These are phyloP conservation scores for Pterostichus madidus DNA, from an alignment of 2,888 invertebrate genomes.

Conservation along the genomic window DNA sequence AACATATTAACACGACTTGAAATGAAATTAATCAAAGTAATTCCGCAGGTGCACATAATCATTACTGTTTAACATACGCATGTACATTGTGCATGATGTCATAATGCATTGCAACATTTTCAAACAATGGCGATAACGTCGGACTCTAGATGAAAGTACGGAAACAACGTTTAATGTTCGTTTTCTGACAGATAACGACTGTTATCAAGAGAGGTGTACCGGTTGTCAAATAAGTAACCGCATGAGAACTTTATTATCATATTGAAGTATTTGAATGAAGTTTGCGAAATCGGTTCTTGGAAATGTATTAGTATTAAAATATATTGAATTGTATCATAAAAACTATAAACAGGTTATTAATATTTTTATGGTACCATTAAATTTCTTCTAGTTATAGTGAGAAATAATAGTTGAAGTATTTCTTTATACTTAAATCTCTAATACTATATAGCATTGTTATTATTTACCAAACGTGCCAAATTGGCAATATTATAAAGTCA, in stretches of 20 bases:
- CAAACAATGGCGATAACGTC: constrained; percentile 13
- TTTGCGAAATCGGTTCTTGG: too few relatives aligned
- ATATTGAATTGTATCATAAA: too few relatives aligned
- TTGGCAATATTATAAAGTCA: too few relatives aligned
- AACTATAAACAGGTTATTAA: too few relatives aligned
- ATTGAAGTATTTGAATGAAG: neutral
- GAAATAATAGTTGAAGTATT: too few relatives aligned
- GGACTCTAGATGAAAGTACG: constrained; percentile 22
- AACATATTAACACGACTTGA: neutral
- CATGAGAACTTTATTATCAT: neutral
- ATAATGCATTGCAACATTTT: constrained; percentile 26
- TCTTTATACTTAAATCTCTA: too few relatives aligned
- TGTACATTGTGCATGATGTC: constrained; percentile 21
- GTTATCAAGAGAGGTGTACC: neutral
- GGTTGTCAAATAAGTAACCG: neutral
- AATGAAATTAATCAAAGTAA: neutral
- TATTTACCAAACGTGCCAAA: too few relatives aligned
- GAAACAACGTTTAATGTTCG: constrained; percentile 8
- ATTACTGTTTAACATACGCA: constrained; percentile 1
- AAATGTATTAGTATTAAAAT: too few relatives aligned
- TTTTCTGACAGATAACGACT: constrained; percentile 8
- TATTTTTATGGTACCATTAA: too few relatives aligned
- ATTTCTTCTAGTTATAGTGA: too few relatives aligned
- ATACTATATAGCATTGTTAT: too few relatives aligned
- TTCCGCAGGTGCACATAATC: neutral